Conservation (phyloP, 2,888 invertebrate genomes). For the Horisme vitalbata region DNA sequence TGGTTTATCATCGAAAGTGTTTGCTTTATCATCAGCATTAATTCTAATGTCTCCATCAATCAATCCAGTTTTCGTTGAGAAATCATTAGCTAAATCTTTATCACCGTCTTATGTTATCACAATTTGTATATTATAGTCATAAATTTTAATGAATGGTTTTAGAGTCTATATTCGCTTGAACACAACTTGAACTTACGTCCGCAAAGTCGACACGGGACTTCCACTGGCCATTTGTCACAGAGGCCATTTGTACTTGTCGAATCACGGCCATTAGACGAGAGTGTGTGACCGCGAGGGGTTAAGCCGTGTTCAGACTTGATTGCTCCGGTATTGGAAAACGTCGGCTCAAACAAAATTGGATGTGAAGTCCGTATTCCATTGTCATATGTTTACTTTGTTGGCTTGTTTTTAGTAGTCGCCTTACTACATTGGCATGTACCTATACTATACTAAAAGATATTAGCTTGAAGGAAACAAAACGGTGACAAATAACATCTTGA, state of each 20-base stretch:
- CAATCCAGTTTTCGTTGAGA: slow-evolving; percentile 22
- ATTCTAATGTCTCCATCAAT: slow-evolving; percentile 28
- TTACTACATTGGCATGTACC: no score
- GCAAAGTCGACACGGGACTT: slow-evolving; percentile 67
- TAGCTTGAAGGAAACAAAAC: no score
- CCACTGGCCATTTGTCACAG: slow-evolving; percentile 81
- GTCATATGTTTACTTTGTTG: no score
- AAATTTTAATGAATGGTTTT: slow-evolving; percentile 45
- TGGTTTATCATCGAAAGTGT: slow-evolving; percentile 3
- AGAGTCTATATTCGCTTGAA: slow-evolving; percentile 66
- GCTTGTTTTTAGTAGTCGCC: no score
- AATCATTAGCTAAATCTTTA: slow-evolving; percentile 31
- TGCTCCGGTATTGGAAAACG: slow-evolving; percentile 44
- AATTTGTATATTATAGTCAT: slow-evolving; percentile 28
- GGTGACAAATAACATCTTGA: no score
- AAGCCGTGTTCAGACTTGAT: slow-evolving; percentile 62
- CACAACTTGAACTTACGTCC: slow-evolving; percentile 67
- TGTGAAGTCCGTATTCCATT: no score
- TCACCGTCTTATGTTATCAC: slow-evolving; percentile 26
- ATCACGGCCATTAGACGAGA: slow-evolving; percentile 82
- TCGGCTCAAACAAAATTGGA: slow-evolving; percentile 42
- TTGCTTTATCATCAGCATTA: slow-evolving; percentile 20
- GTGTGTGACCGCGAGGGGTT: slow-evolving; percentile 80
- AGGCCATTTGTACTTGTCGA: slow-evolving; percentile 83
- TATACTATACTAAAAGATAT: no score